Evolutionary conservation across 2,113 vertebrate genomes (phyloP).

Genomic region (Tupaia chinensis): DNA sequence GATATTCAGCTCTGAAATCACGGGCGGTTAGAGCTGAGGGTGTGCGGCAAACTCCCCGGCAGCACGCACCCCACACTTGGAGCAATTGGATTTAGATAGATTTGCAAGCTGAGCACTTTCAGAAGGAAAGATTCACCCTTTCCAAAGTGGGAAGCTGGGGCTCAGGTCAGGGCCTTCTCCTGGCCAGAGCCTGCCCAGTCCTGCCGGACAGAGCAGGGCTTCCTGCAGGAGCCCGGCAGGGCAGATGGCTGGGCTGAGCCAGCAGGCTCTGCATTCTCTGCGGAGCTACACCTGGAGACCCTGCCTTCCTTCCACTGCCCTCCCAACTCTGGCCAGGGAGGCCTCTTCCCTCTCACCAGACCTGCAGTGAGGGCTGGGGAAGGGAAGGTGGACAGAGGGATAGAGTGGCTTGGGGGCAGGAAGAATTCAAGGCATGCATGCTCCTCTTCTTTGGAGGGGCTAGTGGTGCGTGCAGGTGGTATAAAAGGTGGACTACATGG

Average conservation of each 20-base stretch:
- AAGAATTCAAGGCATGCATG: accelerated
- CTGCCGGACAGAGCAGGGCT: background rate
- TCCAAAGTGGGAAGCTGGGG: background rate
- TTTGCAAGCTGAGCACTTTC: background rate
- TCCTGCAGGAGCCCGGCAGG: background rate
- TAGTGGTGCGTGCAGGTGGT: background rate
- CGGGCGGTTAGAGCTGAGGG: background rate
- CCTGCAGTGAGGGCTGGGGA: background rate
- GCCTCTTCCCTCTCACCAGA: background rate
- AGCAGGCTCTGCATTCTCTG: accelerated
- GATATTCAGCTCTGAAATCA: conserved; percentile 65
- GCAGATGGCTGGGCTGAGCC: background rate
- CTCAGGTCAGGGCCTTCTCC: background rate
- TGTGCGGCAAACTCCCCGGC: background rate
- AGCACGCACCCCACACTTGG: background rate
- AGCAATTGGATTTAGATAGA: conserved; percentile 64
- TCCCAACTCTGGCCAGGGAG: background rate
- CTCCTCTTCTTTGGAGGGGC: background rate
- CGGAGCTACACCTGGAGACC: background rate
- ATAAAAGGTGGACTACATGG: background rate
- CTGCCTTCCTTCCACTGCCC: background rate
- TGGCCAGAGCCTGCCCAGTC: background rate
- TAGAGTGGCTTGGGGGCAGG: background rate
- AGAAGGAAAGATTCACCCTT: background rate
- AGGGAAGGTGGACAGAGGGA: background rate